Evolutionary conservation across 2,888 invertebrate genomes (phyloP).

Genomic region (Euphydryas editha): DNA sequence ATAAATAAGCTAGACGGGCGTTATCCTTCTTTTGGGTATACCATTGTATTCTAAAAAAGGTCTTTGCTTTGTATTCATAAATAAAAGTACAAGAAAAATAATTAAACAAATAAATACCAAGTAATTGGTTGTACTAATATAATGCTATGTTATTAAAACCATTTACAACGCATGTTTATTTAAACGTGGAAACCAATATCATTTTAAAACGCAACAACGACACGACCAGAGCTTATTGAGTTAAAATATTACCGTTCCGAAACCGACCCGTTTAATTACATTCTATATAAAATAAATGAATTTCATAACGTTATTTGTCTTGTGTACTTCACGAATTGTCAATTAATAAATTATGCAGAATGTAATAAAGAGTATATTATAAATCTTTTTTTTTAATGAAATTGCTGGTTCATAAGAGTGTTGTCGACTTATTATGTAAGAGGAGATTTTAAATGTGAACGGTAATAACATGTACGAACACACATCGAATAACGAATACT

Average conservation of each 20-base stretch:
- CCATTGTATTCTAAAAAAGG: too few species aligned
- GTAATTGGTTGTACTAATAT: neutral
- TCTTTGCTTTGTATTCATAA: too few species aligned
- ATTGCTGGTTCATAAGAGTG: too few species aligned
- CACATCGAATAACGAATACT: too few species aligned
- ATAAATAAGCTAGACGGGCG: too few species aligned
- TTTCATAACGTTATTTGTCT: neutral
- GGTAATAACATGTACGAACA: too few species aligned
- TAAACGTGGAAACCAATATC: constrained; percentile 2
- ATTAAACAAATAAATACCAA: neutral
- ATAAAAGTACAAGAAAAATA: too few species aligned
- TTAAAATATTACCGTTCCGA: constrained; percentile 6
- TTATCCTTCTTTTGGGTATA: too few species aligned
- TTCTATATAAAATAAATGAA: constrained; percentile 8
- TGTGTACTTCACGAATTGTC: neutral
- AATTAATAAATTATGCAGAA: neutral
- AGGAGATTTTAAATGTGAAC: too few species aligned
- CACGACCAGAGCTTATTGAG: constrained; percentile 11
- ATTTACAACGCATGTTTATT: neutral
- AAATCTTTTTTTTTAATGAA: too few species aligned
- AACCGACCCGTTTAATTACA: neutral
- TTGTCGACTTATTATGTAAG: too few species aligned
- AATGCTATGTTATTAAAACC: neutral
- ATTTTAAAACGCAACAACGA: constrained; percentile 8
- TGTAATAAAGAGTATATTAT: too few species aligned